phyloP scores from a whole-genome alignment of 1,140 invertebrate genomes.

The Cydia fagiglandana region DNA sequence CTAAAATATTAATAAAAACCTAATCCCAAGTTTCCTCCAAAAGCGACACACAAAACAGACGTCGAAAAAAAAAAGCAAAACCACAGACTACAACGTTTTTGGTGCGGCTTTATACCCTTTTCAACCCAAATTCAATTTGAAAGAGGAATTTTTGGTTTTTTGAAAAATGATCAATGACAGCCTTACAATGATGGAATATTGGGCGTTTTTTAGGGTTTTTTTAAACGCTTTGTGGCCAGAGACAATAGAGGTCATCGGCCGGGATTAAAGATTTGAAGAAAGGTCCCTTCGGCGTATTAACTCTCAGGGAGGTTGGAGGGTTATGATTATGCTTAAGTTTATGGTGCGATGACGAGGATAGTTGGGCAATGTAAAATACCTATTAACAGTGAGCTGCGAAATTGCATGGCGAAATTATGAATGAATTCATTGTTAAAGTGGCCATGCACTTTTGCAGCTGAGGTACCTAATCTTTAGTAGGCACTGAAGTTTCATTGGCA shows the following conservation, averaged over 20 bases:
- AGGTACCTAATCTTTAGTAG: too few species aligned
- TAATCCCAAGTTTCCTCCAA: constrained; percentile 28
- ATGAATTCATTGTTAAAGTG: too few species aligned
- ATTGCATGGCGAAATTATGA: too few species aligned
- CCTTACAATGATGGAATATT: constrained; percentile 62
- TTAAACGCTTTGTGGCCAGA: constrained; percentile 53
- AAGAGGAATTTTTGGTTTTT: constrained; percentile 55
- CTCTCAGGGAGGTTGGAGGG: background rate
- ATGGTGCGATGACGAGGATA: background rate
- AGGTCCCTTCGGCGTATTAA: constrained; percentile 36
- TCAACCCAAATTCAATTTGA: constrained; percentile 55
- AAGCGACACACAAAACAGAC: constrained; percentile 24
- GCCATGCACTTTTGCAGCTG: too few species aligned
- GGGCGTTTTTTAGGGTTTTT: constrained; percentile 50
- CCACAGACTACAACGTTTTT: constrained; percentile 19
- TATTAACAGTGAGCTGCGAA: too few species aligned
- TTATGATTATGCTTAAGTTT: background rate
- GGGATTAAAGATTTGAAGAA: constrained; percentile 48
- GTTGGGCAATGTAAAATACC: background rate
- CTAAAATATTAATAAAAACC: constrained; percentile 29
- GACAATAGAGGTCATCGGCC: constrained; percentile 64
- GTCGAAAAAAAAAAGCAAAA: constrained; percentile 22
- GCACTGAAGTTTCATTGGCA: too few species aligned
- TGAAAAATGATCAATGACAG: constrained; percentile 68
- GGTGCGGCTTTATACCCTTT: constrained; percentile 42